These are phyloP conservation scores for Odontophorus gujanensis DNA, from an alignment of 2,113 vertebrate species.

Conservation along the genomic window DNA sequence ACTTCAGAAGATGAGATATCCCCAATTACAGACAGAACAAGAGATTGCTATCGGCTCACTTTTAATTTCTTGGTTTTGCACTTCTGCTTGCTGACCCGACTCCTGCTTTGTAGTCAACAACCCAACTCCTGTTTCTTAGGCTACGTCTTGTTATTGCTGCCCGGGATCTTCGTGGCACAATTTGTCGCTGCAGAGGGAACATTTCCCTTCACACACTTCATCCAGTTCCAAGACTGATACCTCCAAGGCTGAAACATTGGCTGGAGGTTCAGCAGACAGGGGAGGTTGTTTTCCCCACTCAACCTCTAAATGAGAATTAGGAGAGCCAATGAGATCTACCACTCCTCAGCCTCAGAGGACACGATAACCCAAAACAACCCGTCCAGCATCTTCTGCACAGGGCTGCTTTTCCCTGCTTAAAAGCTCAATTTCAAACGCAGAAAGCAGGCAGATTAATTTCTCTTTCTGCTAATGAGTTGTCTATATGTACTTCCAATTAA, in stretches of 20 bases:
- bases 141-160: not conserved
- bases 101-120: not conserved
- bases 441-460: not conserved
- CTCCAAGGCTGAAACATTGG: not conserved
- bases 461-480: not conserved
- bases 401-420: not conserved
- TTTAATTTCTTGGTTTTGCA: slow-evolving; percentile 14
- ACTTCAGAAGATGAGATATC: not conserved
- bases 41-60: not conserved
- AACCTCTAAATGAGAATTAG: not conserved
- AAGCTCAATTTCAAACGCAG: slow-evolving; percentile 20
- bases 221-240: not conserved
- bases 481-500: not conserved
- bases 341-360: slow-evolving; percentile 28
- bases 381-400: not conserved
- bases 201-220: not conserved
- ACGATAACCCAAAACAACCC: slow-evolving; percentile 41
- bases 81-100: not conserved
- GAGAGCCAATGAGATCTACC: not conserved
- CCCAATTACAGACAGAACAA: not conserved
- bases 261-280: not conserved
- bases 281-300: not conserved
- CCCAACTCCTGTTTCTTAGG: not conserved
- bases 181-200: not conserved
- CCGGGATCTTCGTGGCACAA: not conserved